phyloP scores from a whole-genome alignment of 2,113 vertebrate genomes.

The Neogale vison region DNA sequence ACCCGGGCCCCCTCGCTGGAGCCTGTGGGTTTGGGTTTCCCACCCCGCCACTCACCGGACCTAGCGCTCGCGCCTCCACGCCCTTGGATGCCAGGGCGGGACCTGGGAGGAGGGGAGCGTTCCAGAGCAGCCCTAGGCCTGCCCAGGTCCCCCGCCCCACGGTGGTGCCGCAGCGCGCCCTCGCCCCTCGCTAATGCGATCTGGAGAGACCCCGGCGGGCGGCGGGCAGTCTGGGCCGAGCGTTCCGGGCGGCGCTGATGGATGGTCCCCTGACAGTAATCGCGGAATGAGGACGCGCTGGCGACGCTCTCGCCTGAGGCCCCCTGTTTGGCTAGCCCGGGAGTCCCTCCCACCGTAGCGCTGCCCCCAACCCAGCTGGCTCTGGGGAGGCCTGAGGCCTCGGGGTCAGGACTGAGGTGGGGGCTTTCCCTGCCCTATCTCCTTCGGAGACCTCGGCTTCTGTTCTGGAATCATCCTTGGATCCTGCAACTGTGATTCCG shows the following conservation, averaged over 20 bases:
- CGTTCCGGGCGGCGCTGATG: constrained; percentile 82
- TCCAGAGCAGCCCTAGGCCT: background rate
- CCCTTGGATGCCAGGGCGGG: background rate
- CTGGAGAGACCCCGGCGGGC: constrained; percentile 82
- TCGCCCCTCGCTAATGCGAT: constrained; percentile 81
- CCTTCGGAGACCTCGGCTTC: background rate
- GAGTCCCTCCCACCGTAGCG: background rate
- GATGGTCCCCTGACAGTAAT: constrained; percentile 88
- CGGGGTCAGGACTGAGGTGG: too few species aligned
- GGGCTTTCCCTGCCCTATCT: background rate
- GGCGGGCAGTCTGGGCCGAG: constrained; percentile 80
- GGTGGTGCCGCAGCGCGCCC: constrained; percentile 55
- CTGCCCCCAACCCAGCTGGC: background rate
- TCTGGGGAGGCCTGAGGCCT: background rate
- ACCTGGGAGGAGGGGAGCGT: background rate
- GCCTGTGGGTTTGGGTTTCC: background rate
- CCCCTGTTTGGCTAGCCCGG: constrained; percentile 58
- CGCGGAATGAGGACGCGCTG: constrained; percentile 84
- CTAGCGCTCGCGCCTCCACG: background rate
- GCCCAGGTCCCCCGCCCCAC: background rate
- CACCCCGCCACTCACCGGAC: background rate
- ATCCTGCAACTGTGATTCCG: background rate
- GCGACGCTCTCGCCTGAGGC: constrained; percentile 77
- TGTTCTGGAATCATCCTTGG: background rate
- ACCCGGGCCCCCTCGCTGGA: background rate